phyloP scores from a whole-genome alignment of 2,888 invertebrate genomes.

The Clistopyga incitator region DNA sequence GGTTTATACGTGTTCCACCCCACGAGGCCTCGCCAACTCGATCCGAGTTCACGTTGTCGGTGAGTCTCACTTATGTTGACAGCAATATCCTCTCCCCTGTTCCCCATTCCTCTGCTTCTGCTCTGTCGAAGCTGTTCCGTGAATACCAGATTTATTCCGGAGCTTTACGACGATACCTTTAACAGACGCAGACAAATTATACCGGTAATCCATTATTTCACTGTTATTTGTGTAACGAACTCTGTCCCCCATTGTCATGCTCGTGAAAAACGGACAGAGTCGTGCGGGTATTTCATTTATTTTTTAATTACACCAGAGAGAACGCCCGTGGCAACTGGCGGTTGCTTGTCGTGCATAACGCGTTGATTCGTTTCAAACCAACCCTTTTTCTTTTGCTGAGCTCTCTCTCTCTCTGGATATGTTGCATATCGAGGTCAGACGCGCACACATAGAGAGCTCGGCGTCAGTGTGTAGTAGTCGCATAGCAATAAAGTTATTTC shows the following conservation, averaged over 20 bases:
- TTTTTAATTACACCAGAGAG: slow-evolving; percentile 28
- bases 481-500: slow-evolving; percentile 52
- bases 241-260: background rate
- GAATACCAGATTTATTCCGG: slow-evolving; percentile 43
- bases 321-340: background rate
- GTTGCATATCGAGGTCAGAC: slow-evolving; percentile 48
- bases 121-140: background rate
- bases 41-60: slow-evolving; percentile 91
- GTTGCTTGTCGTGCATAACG: background rate
- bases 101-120: background rate
- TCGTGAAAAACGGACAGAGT: background rate
- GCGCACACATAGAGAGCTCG: background rate
- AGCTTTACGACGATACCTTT: background rate
- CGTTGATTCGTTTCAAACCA: slow-evolving; percentile 23
- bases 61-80: slow-evolving; percentile 84
- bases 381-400: background rate
- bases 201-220: background rate
- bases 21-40: slow-evolving; percentile 92
- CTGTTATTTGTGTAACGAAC: slow-evolving; percentile 9
- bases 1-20: slow-evolving; percentile 93
- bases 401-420: background rate
- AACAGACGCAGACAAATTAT: slow-evolving; percentile 18
- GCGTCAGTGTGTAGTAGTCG: background rate
- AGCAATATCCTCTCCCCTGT: slow-evolving; percentile 16
- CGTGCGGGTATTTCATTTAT: slow-evolving; percentile 41